Conservation (phyloP, 2,797 vertebrate genomes). For the Sorex maritimensis region DNA sequence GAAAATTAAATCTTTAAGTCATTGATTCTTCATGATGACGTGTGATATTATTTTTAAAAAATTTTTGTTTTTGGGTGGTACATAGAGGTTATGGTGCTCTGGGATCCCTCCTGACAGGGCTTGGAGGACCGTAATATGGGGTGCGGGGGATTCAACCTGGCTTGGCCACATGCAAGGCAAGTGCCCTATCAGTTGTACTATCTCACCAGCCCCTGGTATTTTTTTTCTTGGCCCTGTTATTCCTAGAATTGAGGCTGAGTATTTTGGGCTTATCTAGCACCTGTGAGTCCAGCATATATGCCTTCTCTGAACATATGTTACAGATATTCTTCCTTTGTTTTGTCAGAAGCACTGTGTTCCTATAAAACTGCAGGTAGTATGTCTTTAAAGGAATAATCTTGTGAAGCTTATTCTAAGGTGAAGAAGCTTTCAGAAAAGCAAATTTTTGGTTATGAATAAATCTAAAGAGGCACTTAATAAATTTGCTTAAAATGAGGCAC, state of each 20-base stretch:
- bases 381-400: conserved; percentile 42
- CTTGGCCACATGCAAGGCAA: too few species aligned
- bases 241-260: neutral
- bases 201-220: too few species aligned
- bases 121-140: too few species aligned
- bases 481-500: conserved; percentile 45
- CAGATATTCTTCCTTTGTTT: neutral
- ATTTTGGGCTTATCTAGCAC: neutral
- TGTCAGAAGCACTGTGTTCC: neutral
- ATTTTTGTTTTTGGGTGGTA: too few species aligned
- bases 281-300: neutral
- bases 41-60: neutral
- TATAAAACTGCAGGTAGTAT: conserved; percentile 4
- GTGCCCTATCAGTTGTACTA: too few species aligned
- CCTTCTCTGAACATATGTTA: neutral
- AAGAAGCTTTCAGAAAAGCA: conserved; percentile 59
- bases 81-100: too few species aligned
- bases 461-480: neutral
- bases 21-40: neutral
- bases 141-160: too few species aligned
- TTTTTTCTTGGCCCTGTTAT: neutral
- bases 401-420: conserved; percentile 52
- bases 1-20: conserved; percentile 58
- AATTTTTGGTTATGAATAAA: conserved; percentile 1
- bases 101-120: too few species aligned